Evolutionary conservation across 2,797 vertebrate species (phyloP).

Genomic region (Chiroxiphia lanceolata): DNA sequence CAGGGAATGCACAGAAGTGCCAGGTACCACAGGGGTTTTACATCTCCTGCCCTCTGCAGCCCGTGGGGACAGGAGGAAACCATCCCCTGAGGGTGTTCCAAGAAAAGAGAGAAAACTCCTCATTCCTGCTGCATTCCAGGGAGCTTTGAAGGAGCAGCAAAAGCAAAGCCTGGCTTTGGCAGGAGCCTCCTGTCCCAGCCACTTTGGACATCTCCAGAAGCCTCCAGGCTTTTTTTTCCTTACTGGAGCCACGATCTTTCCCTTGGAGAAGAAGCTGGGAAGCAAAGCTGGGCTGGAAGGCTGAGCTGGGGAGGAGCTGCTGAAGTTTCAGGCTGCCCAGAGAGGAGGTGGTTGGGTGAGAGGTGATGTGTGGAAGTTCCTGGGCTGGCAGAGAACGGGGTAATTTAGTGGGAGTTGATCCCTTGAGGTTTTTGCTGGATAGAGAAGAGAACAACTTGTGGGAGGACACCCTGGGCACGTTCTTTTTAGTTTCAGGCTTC

Average conservation of each 20-base stretch:
- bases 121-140: background rate
- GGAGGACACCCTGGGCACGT: background rate
- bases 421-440: background rate
- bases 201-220: background rate
- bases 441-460: background rate
- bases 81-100: background rate
- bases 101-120: background rate
- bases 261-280: background rate
- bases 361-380: background rate
- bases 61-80: background rate
- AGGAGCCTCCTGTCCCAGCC: background rate
- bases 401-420: conserved; percentile 26
- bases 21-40: background rate
- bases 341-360: background rate
- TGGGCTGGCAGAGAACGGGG: conserved; percentile 1
- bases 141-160: background rate
- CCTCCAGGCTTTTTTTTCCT: background rate
- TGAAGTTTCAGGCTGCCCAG: background rate
- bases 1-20: background rate
- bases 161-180: background rate
- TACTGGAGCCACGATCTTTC: background rate
- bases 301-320: background rate
- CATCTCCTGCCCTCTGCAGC: background rate
- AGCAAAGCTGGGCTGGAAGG: background rate
- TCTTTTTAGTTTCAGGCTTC: background rate